Evolutionary conservation across 2,888 invertebrate genomes (phyloP).

Genomic region (Drosophila sordidapex): DNA sequence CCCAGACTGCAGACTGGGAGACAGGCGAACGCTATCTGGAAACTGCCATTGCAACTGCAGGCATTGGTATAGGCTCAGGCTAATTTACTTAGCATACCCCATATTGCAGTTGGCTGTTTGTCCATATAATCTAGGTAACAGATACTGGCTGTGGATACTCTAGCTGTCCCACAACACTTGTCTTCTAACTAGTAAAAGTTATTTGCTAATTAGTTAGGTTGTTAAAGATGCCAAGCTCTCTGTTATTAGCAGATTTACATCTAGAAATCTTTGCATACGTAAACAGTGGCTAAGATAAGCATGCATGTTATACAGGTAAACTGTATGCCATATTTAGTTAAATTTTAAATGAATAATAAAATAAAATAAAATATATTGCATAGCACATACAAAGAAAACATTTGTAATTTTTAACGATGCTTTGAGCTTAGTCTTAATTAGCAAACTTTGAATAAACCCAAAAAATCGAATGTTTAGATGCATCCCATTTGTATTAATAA

Average conservation of each 20-base stretch:
- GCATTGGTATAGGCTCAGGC: conserved; percentile 51
- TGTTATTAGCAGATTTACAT: conserved; percentile 2
- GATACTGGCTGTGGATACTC: conserved; percentile 26
- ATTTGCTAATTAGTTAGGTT: conserved; percentile 12
- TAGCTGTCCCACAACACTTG: conserved; percentile 9
- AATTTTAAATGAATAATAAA: neutral
- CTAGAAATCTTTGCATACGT: neutral
- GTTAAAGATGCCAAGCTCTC: neutral
- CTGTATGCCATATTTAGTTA: neutral
- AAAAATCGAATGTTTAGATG: neutral
- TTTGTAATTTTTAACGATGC: neutral
- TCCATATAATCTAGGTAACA: conserved; percentile 57
- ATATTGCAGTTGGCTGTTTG: conserved; percentile 52
- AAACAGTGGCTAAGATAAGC: neutral
- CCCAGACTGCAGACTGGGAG: conserved; percentile 15
- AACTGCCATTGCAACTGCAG: conserved; percentile 6
- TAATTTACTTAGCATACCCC: conserved; percentile 68
- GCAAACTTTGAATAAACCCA: neutral
- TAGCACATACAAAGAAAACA: neutral
- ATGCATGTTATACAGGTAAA: neutral
- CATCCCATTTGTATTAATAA: neutral
- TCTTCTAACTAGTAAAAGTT: conserved; percentile 3
- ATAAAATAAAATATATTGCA: neutral
- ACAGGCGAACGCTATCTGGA: conserved; percentile 14
- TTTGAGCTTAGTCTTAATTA: neutral